A percentile compares a stretch with the other conserved stretches of the same genome.
Evolutionary conservation across 23 tunicate species (phyloP).

Genomic region (Aplidium turbinatum): DNA sequence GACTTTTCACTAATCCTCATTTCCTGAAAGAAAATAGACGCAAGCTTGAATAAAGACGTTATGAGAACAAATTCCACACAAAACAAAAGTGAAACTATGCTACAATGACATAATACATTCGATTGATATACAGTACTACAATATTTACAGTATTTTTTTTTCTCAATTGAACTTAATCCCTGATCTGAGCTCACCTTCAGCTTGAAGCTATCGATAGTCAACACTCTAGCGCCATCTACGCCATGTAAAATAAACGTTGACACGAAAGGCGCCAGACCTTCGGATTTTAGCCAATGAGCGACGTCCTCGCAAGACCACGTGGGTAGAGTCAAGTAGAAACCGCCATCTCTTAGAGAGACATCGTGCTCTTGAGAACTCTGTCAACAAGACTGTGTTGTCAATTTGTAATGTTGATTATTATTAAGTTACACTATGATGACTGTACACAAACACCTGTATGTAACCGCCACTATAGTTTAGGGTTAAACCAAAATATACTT

Average conservation of each 20-base stretch:
- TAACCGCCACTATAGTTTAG: too few relatives aligned
- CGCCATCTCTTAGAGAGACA: neutral
- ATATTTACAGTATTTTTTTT: too few relatives aligned
- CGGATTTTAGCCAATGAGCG: slow-evolving; percentile 53
- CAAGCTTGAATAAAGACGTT: neutral
- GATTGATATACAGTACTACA: too few relatives aligned
- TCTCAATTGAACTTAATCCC: too few relatives aligned
- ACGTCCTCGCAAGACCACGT: slow-evolving; percentile 68
- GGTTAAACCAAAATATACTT: too few relatives aligned
- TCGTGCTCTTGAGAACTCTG: neutral
- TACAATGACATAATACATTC: too few relatives aligned
- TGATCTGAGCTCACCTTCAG: too few relatives aligned
- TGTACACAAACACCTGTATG: too few relatives aligned
- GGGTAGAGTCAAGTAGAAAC: slow-evolving; percentile 13
- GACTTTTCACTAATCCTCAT: slow-evolving; percentile 63
- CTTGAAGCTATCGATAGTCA: slow-evolving; percentile 51
- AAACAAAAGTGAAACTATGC: too few relatives aligned
- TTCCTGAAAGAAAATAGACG: slow-evolving; percentile 68
- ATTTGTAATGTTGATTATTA: too few relatives aligned
- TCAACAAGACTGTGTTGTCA: too few relatives aligned
- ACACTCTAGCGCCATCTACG: slow-evolving; percentile 53
- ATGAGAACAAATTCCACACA: neutral
- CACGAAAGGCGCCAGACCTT: slow-evolving; percentile 31
- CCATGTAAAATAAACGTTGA: slow-evolving; percentile 16
- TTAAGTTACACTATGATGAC: too few relatives aligned